These are phyloP conservation scores for Heliopora coerulea DNA, from an alignment of 92 coral and sea anemone genomes.

Conservation along the genomic window DNA sequence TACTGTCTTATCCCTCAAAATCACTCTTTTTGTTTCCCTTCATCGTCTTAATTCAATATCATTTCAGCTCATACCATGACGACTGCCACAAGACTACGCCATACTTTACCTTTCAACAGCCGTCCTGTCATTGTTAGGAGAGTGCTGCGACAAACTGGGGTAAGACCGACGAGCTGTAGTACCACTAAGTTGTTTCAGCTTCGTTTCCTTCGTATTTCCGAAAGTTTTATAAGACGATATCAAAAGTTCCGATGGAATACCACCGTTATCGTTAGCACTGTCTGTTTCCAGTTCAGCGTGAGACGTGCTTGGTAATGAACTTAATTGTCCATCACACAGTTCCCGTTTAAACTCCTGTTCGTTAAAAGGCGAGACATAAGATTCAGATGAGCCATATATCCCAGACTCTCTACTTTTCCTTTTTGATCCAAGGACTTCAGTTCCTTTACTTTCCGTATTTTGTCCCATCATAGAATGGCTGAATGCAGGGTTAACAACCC, in stretches of 20 bases:
- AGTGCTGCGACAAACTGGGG: constrained; percentile 8
- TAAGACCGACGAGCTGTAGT: constrained; percentile 23
- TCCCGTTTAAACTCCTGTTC: not conserved
- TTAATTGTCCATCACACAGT: not conserved
- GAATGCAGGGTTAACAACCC: constrained; percentile 23
- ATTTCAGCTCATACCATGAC: too few relatives aligned
- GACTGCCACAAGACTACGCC: not conserved
- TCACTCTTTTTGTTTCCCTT: too few relatives aligned
- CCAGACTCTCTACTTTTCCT: constrained; percentile 34
- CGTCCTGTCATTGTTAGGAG: not conserved
- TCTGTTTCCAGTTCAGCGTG: not conserved
- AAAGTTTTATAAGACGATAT: constrained; percentile 38
- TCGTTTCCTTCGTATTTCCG: constrained; percentile 4
- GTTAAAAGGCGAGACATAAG: constrained; percentile 10
- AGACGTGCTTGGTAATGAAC: constrained; percentile 27
- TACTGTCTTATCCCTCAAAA: too few relatives aligned
- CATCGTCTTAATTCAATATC: too few relatives aligned
- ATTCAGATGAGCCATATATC: constrained; percentile 30
- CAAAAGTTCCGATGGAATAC: constrained; percentile 18
- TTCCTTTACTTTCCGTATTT: not conserved
- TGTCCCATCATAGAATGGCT: constrained; percentile 11
- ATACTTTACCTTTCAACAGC: constrained; percentile 27
- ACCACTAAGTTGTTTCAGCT: constrained; percentile 1
- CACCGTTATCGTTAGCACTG: not conserved
- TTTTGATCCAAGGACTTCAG: constrained; percentile 7